These are phyloP conservation scores for Coleophora deauratella DNA, from an alignment of 2,888 invertebrate genomes.

Conservation along the genomic window DNA sequence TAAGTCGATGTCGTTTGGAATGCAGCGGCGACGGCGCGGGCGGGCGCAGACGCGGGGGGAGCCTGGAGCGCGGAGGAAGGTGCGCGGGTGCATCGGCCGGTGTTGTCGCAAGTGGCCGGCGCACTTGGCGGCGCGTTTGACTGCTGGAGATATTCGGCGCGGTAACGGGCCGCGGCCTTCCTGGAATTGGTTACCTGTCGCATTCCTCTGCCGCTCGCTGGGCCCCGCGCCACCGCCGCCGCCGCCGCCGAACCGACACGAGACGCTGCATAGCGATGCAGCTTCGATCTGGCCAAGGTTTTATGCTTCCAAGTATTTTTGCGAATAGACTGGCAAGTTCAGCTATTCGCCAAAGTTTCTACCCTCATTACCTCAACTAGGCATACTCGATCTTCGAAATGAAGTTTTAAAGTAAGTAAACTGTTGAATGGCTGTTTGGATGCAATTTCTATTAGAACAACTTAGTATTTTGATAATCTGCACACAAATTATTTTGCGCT, in stretches of 20 bases:
- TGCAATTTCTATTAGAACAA: too few relatives aligned
- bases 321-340: background rate
- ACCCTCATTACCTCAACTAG: too few relatives aligned
- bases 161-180: constrained; percentile 73
- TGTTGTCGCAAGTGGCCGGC: constrained; percentile 69
- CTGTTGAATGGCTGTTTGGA: too few relatives aligned
- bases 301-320: constrained; percentile 14
- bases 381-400: too few relatives aligned
- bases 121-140: constrained; percentile 73
- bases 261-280: constrained; percentile 41
- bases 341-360: too few relatives aligned
- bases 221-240: constrained; percentile 32
- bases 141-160: constrained; percentile 71
- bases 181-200: constrained; percentile 73
- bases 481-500: too few relatives aligned
- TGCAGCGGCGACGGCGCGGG: constrained; percentile 41
- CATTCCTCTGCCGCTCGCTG: constrained; percentile 63
- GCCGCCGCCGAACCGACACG: constrained; percentile 35
- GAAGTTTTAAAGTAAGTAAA: too few relatives aligned
- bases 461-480: too few relatives aligned
- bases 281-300: constrained; percentile 28
- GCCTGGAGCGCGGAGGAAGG: constrained; percentile 13
- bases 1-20: constrained; percentile 68
- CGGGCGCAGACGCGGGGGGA: constrained; percentile 21
- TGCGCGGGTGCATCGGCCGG: constrained; percentile 50